Conservation (phyloP, 2,888 invertebrate species). For the Julus scandinavius region DNA sequence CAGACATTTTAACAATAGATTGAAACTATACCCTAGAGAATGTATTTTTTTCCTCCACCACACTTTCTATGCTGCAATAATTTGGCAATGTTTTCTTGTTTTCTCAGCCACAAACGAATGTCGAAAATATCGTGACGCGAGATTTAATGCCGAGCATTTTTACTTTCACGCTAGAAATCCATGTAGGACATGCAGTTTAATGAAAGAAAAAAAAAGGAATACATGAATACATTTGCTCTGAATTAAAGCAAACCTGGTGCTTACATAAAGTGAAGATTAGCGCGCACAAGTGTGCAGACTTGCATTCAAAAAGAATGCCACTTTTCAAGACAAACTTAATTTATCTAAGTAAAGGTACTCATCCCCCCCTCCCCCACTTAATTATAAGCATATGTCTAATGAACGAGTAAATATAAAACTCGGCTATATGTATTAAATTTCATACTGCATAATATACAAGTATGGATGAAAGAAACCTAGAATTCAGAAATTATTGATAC, state of each 20-base stretch:
- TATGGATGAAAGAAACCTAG: too few species aligned
- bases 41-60: neutral
- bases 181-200: slow-evolving; percentile 30
- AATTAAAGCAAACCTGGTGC: slow-evolving; percentile 45
- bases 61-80: slow-evolving; percentile 36
- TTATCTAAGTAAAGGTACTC: too few species aligned
- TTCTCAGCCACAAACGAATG: slow-evolving; percentile 43
- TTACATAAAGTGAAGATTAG: slow-evolving; percentile 17
- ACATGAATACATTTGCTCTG: slow-evolving; percentile 48
- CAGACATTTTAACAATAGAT: slow-evolving; percentile 50
- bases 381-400: neutral
- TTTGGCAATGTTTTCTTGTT: slow-evolving; percentile 49
- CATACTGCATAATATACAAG: too few species aligned
- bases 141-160: slow-evolving; percentile 45
- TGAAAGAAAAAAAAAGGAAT: slow-evolving; percentile 37
- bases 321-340: neutral
- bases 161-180: slow-evolving; percentile 45
- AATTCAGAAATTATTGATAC: too few species aligned
- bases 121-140: slow-evolving; percentile 50
- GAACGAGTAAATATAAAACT: neutral
- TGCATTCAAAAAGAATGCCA: neutral
- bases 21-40: slow-evolving; percentile 47
- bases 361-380: too few species aligned
- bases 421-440: too few species aligned
- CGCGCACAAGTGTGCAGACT: slow-evolving; percentile 7